Evolutionary conservation across 2,797 vertebrate species (phyloP).

Genomic region (Tolypeutes matacus): DNA sequence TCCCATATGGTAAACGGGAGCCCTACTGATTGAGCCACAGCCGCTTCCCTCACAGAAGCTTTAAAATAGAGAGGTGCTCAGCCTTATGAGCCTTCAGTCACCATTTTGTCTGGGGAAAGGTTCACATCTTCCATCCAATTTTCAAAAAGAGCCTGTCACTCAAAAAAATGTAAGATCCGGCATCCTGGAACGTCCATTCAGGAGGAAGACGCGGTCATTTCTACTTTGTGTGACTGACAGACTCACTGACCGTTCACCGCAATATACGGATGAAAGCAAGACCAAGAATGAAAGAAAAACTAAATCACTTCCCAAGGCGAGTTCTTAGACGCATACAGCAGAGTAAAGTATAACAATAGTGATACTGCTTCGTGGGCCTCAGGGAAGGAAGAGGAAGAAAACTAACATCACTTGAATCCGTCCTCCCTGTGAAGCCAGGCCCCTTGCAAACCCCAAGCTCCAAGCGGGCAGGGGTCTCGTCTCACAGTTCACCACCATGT

Average conservation of each 20-base stretch:
- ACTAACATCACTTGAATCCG: background rate
- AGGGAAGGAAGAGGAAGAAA: background rate
- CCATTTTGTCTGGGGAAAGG: background rate
- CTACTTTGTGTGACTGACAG: background rate
- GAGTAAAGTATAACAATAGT: background rate
- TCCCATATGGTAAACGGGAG: too few relatives aligned
- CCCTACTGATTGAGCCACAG: too few relatives aligned
- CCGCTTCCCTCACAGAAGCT: background rate
- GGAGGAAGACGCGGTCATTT: background rate
- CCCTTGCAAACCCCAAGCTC: background rate
- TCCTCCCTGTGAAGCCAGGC: background rate
- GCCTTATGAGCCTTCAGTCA: background rate
- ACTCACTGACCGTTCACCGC: background rate
- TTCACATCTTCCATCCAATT: background rate
- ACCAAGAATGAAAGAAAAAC: background rate
- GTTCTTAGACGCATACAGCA: background rate
- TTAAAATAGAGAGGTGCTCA: background rate
- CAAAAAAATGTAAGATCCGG: background rate
- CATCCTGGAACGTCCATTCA: background rate
- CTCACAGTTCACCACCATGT: rapidly evolving
- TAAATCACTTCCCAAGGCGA: background rate
- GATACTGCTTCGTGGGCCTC: background rate
- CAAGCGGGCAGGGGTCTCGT: rapidly evolving
- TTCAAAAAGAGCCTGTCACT: background rate
- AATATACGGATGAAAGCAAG: background rate